These are phyloP conservation scores for Aptenodytes forsteri DNA, from an alignment of 2,113 vertebrate species.

Conservation along the genomic window DNA sequence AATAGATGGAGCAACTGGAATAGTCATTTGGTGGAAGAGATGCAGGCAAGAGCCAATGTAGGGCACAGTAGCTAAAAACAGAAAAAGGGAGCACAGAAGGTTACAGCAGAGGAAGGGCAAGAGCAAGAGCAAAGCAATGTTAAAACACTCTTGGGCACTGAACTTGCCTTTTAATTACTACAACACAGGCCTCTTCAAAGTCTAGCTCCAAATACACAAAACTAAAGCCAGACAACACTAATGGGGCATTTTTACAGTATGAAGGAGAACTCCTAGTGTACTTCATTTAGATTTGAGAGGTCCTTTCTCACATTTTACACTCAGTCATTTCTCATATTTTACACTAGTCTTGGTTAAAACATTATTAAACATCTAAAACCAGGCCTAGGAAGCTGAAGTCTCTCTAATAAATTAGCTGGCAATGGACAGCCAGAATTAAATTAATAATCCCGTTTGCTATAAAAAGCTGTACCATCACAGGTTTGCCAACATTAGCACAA, in stretches of 20 bases:
- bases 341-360: neutral
- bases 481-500: neutral
- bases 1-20: neutral
- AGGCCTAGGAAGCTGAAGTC: neutral
- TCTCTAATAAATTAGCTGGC: neutral
- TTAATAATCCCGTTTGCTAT: neutral
- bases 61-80: conserved; percentile 34
- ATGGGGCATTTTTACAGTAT: neutral
- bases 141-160: neutral
- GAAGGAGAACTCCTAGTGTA: neutral
- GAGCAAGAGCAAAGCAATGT: neutral
- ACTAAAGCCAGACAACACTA: neutral
- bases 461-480: neutral
- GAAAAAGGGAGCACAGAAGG: conserved; percentile 29
- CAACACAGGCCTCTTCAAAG: neutral
- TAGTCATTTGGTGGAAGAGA: neutral
- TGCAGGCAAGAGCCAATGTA: neutral
- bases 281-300: neutral
- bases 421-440: neutral
- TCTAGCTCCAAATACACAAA: neutral
- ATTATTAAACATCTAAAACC: neutral
- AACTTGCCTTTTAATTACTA: neutral
- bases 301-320: neutral
- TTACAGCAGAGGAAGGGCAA: conserved; percentile 19
- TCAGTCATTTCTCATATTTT: neutral